Percentiles rank a stretch among this genome's conserved stretches.
These are phyloP conservation scores for Pachyseris speciosa DNA, from an alignment of 64 coral and sea anemone genomes.

Conservation along the genomic window DNA sequence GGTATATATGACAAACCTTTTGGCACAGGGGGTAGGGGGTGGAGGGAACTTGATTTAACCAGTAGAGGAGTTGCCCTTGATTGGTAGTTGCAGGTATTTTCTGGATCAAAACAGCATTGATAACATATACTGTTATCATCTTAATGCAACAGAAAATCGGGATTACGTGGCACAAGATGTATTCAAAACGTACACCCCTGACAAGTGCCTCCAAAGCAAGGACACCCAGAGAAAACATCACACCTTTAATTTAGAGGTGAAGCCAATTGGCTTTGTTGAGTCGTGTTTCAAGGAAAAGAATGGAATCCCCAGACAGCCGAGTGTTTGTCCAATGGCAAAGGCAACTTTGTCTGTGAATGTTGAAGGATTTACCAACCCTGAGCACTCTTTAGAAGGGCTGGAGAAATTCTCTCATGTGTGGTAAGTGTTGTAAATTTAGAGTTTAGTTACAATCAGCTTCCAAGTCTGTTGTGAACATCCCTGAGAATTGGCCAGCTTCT, in stretches of 20 bases:
- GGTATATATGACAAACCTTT: too few relatives aligned
- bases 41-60: too few relatives aligned
- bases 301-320: slow-evolving; percentile 73
- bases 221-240: background rate
- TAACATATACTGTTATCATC: background rate
- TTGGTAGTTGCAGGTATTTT: too few relatives aligned
- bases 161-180: too few relatives aligned
- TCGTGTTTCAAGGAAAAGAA: slow-evolving; percentile 84
- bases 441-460: background rate
- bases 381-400: slow-evolving; percentile 60
- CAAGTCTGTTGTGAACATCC: too few relatives aligned
- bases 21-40: too few relatives aligned
- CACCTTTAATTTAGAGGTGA: background rate
- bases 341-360: slow-evolving; percentile 47
- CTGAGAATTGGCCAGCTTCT: too few relatives aligned
- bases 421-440: slow-evolving; percentile 7
- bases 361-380: slow-evolving; percentile 65
- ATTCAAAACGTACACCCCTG: background rate
- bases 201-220: background rate
- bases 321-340: slow-evolving; percentile 62
- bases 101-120: background rate
- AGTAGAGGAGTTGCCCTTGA: too few relatives aligned
- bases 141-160: background rate
- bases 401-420: slow-evolving; percentile 84
- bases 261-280: slow-evolving; percentile 65